These are phyloP conservation scores for Triplophysa tibetana DNA, from an alignment of 2,113 vertebrate species.

Conservation along the genomic window DNA sequence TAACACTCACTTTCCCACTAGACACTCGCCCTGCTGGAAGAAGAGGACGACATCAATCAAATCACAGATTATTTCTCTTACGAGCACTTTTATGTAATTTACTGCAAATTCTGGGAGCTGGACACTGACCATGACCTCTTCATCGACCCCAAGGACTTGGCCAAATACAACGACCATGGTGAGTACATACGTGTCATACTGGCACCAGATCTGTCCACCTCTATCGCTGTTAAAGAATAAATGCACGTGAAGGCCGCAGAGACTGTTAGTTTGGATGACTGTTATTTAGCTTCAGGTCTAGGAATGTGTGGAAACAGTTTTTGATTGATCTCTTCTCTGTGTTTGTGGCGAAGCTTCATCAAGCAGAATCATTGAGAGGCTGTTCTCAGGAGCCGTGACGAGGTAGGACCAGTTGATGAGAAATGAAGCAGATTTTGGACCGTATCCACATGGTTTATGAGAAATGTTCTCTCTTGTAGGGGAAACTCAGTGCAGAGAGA, in stretches of 20 bases:
- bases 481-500: constrained; percentile 90
- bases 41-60: constrained; percentile 99
- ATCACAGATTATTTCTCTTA: constrained; percentile 99
- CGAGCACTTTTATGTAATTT: constrained; percentile 99
- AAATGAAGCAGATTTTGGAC: neutral
- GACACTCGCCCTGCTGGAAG: constrained; percentile 94
- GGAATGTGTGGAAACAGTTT: neutral
- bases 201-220: neutral
- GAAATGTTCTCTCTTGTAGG: constrained; percentile 71
- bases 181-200: constrained; percentile 41
- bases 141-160: constrained; percentile 92
- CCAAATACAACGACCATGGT: constrained; percentile 96
- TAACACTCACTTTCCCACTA: constrained; percentile 52
- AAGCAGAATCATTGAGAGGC: constrained; percentile 90
- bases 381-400: constrained; percentile 97
- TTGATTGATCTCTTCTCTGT: constrained; percentile 16
- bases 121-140: constrained; percentile 97
- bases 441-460: neutral
- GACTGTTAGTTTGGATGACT: neutral
- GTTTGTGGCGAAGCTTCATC: constrained; percentile 83
- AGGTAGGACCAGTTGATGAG: constrained; percentile 72
- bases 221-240: neutral
- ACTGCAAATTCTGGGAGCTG: constrained; percentile 99
- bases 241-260: neutral
- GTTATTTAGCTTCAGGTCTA: neutral